These are phyloP conservation scores for Oryzaephilus surinamensis DNA, from an alignment of 1,140 invertebrate species.

Conservation along the genomic window DNA sequence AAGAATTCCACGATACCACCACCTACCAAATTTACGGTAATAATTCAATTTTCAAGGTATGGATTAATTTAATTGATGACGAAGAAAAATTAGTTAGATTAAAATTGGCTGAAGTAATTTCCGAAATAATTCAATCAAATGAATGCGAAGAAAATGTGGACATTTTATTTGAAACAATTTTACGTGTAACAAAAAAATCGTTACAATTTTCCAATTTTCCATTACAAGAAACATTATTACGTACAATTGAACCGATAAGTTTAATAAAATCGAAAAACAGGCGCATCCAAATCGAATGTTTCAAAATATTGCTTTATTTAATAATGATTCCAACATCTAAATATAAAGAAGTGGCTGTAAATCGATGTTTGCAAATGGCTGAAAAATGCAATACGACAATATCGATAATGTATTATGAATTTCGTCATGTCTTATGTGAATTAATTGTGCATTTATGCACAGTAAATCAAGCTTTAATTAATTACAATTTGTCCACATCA, in stretches of 20 bases:
- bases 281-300: conserved; percentile 38
- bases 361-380: conserved; percentile 49
- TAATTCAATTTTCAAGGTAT: too few relatives aligned
- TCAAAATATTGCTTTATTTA: conserved; percentile 51
- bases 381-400: conserved; percentile 43
- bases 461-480: conserved; percentile 32
- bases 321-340: conserved; percentile 52
- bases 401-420: conserved; percentile 52
- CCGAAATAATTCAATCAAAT: conserved; percentile 27
- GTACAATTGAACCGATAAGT: conserved; percentile 43
- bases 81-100: conserved; percentile 27
- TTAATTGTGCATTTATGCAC: conserved; percentile 45
- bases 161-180: conserved; percentile 40
- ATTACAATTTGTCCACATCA: conserved; percentile 39
- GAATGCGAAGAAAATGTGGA: conserved; percentile 40
- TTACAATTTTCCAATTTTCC: conserved; percentile 41
- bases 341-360: conserved; percentile 46
- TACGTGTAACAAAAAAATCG: conserved; percentile 39
- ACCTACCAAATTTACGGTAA: too few relatives aligned
- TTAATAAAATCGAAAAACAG: conserved; percentile 36
- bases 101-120: conserved; percentile 31
- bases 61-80: too few relatives aligned
- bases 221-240: conserved; percentile 42
- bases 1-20: too few relatives aligned
- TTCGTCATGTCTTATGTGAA: conserved; percentile 52